A percentile compares a stretch with the other conserved stretches of the same genome.
Conservation (phyloP, 1,140 invertebrate species). For the Drosophila cardini region DNA sequence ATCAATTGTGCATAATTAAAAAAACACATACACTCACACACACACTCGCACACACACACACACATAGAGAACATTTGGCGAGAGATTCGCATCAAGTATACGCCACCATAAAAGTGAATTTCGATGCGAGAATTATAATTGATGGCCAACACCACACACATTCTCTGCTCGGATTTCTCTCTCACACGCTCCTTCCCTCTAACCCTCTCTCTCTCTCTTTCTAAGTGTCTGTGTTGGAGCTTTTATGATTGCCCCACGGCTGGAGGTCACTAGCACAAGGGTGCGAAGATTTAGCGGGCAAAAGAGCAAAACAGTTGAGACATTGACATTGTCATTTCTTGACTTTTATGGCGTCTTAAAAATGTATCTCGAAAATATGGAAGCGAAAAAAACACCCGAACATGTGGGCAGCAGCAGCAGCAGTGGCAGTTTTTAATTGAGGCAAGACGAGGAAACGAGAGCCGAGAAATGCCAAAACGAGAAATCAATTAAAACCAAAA, state of each 20-base stretch:
- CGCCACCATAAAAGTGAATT: conserved; percentile 76
- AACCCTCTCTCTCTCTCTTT: conserved; percentile 12
- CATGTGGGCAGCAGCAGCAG: conserved; percentile 42
- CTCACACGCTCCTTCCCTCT: no score
- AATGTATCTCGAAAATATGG: conserved; percentile 72
- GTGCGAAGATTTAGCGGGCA: conserved; percentile 7
- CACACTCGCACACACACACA: no score
- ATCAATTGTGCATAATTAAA: conserved; percentile 76
- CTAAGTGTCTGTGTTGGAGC: conserved; percentile 17
- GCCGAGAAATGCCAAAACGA: conserved; percentile 26
- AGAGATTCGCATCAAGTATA: conserved; percentile 72
- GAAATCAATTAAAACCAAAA: conserved; percentile 16
- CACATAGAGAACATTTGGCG: conserved; percentile 39
- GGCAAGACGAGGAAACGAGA: conserved; percentile 37
- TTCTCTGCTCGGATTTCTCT: conserved; percentile 33
- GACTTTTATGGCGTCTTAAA: conserved; percentile 83
- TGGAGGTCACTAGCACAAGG: conserved; percentile 80
- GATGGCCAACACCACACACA: conserved; percentile 52
- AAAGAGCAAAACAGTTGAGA: conserved; percentile 45
- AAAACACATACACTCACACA: neutral
- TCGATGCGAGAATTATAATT: conserved; percentile 69
- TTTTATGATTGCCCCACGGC: conserved; percentile 59
- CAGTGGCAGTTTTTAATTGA: conserved; percentile 42
- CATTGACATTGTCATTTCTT: conserved; percentile 82
- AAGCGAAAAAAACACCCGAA: conserved; percentile 35